phyloP scores from a whole-genome alignment of 1,140 invertebrate genomes.

The Oncopodura yosiiana region DNA sequence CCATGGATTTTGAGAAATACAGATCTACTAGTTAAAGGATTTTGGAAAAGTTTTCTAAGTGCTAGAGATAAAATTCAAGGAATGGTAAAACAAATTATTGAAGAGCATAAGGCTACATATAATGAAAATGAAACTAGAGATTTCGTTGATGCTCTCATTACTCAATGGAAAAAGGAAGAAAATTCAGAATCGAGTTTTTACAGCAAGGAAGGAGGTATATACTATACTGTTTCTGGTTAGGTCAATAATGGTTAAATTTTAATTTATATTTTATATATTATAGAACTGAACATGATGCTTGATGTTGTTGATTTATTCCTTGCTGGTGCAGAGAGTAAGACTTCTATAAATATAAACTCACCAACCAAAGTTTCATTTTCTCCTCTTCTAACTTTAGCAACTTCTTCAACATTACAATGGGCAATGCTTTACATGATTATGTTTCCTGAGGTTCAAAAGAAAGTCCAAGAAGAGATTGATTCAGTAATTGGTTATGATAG shows the following conservation, averaged over 20 bases:
- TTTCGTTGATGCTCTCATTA: slow-evolving; percentile 66
- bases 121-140: slow-evolving; percentile 48
- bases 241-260: neutral
- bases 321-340: slow-evolving; percentile 45
- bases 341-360: neutral
- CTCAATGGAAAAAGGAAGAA: slow-evolving; percentile 48
- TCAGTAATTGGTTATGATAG: slow-evolving; percentile 41
- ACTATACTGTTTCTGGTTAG: neutral
- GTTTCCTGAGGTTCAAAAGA: slow-evolving; percentile 44
- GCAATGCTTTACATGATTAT: slow-evolving; percentile 44
- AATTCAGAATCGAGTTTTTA: slow-evolving; percentile 32
- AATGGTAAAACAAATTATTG: slow-evolving; percentile 46
- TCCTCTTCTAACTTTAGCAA: slow-evolving; percentile 44
- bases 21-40: slow-evolving; percentile 37
- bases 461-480: slow-evolving; percentile 46
- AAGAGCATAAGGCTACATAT: slow-evolving; percentile 49
- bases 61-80: slow-evolving; percentile 27
- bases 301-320: slow-evolving; percentile 44
- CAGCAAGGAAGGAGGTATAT: slow-evolving; percentile 30
- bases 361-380: too few relatives aligned
- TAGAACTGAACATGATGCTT: slow-evolving; percentile 30
- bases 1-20: slow-evolving; percentile 33
- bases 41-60: slow-evolving; percentile 29
- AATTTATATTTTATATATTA: neutral
- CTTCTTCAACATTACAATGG: slow-evolving; percentile 45